Evolutionary conservation across 2,888 invertebrate genomes (phyloP).

Genomic region (Aleiodes alternator): DNA sequence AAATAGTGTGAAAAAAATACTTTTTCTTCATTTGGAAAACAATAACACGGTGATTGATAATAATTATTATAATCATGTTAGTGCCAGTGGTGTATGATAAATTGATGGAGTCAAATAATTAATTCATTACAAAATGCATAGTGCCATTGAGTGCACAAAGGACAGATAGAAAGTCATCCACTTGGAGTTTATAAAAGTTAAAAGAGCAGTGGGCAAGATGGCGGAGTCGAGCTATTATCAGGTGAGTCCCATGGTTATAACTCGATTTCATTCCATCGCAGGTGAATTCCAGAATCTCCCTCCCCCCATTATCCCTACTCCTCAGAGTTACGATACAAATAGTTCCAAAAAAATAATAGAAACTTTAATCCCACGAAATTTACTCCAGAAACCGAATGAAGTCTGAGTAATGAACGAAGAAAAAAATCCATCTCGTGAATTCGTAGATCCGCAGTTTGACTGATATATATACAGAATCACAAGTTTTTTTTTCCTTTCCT

Average conservation of each 20-base stretch:
- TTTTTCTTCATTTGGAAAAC: background rate
- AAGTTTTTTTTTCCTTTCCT: background rate
- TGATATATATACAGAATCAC: constrained; percentile 30
- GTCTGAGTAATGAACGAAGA: background rate
- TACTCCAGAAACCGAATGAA: background rate
- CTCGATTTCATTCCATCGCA: constrained; percentile 40
- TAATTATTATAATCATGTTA: background rate
- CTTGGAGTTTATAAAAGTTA: constrained; percentile 55
- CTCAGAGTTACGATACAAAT: background rate
- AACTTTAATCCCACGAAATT: background rate
- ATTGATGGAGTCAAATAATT: background rate
- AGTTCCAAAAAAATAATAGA: background rate
- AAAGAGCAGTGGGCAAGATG: constrained; percentile 76
- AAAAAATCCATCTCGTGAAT: no score
- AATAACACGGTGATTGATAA: no score
- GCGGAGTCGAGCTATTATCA: constrained; percentile 82
- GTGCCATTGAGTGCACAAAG: constrained; percentile 62
- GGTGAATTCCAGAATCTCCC: background rate
- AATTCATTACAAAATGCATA: constrained; percentile 26
- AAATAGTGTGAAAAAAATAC: background rate
- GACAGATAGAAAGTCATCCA: constrained; percentile 69
- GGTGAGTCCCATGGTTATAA: constrained; percentile 75
- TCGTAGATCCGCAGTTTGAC: constrained; percentile 18
- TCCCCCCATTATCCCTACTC: background rate
- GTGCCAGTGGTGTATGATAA: background rate